Conservation (phyloP, 2,888 invertebrate genomes). For the Pterostichus niger region DNA sequence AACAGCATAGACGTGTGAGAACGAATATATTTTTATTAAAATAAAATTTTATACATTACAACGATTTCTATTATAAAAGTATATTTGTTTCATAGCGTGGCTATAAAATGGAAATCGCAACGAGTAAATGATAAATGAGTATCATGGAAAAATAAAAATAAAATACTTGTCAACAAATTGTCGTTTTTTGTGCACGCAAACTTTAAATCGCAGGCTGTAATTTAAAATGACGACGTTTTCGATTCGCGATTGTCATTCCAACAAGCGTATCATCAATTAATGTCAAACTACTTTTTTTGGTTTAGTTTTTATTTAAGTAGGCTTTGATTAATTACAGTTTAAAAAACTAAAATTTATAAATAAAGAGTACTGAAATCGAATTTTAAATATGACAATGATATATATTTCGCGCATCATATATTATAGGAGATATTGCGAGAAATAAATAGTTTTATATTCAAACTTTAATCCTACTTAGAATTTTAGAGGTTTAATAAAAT, state of each 20-base stretch:
- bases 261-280: constrained; percentile 35
- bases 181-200: background rate
- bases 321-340: constrained; percentile 28
- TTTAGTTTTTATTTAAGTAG: constrained; percentile 25
- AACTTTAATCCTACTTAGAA: constrained; percentile 54
- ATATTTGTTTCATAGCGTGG: too few species aligned
- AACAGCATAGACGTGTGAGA: too few species aligned
- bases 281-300: constrained; percentile 30
- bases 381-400: constrained; percentile 40
- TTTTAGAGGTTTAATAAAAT: constrained; percentile 52
- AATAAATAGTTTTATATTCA: constrained; percentile 53
- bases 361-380: background rate
- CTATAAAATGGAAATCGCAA: background rate
- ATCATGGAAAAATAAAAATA: background rate
- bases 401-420: constrained; percentile 12
- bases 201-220: constrained; percentile 6
- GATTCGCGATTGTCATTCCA: constrained; percentile 47
- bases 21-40: too few species aligned
- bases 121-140: background rate
- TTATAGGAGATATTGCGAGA: background rate
- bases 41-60: too few species aligned
- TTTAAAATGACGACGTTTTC: constrained; percentile 27
- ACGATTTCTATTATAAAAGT: too few species aligned
- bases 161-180: constrained; percentile 6
- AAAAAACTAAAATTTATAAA: constrained; percentile 22